Percentiles rank a stretch among this genome's conserved stretches.
phyloP scores from a whole-genome alignment of 2,888 invertebrate species.

The Drosophila limbata region DNA sequence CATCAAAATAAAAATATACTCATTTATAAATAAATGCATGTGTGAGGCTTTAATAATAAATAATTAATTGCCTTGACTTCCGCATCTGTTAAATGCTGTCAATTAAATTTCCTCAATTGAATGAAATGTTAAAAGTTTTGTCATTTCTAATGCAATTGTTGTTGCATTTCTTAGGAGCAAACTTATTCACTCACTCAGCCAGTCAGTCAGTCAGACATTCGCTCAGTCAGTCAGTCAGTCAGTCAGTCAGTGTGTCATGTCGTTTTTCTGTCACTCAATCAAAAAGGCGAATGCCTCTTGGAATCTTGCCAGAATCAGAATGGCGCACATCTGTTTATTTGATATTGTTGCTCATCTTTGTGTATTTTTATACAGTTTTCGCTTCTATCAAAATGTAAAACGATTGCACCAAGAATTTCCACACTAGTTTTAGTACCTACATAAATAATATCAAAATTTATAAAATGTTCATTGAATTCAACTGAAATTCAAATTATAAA shows the following conservation, averaged over 20 bases:
- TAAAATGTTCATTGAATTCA: slow-evolving; percentile 1
- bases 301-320: slow-evolving; percentile 61
- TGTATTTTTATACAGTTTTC: slow-evolving; percentile 58
- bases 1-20: not conserved
- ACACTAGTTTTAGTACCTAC: slow-evolving; percentile 12
- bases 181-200: slow-evolving; percentile 38
- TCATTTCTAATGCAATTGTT: slow-evolving; percentile 18
- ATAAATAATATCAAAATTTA: slow-evolving; percentile 12
- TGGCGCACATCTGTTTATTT: slow-evolving; percentile 65
- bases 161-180: slow-evolving; percentile 20
- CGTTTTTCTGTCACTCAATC: slow-evolving; percentile 50
- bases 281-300: slow-evolving; percentile 52
- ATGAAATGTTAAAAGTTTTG: slow-evolving; percentile 21
- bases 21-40: slow-evolving; percentile 5
- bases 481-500: not conserved
- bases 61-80: slow-evolving; percentile 34
- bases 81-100: slow-evolving; percentile 41
- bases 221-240: slow-evolving; percentile 27
- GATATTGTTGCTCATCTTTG: slow-evolving; percentile 32
- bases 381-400: slow-evolving; percentile 17
- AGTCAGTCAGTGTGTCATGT: slow-evolving; percentile 36
- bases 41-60: slow-evolving; percentile 3
- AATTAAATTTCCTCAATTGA: slow-evolving; percentile 41
- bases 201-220: slow-evolving; percentile 33
- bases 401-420: slow-evolving; percentile 9